Conservation (phyloP, 2,888 invertebrate species). For the Ornithoptera priamus region DNA sequence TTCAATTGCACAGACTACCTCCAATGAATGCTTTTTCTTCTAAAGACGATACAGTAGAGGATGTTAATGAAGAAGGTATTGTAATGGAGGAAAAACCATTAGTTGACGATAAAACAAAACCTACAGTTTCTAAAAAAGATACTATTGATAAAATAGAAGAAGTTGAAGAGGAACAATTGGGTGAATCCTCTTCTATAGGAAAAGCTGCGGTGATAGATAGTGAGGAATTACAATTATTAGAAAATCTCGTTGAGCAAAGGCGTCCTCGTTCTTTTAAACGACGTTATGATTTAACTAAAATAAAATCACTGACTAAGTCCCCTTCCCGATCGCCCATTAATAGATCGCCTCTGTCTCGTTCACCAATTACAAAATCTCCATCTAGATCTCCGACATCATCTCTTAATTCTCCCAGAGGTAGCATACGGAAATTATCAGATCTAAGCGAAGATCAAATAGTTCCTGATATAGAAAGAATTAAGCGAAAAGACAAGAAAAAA, state of each 20-base stretch:
- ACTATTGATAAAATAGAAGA: slow-evolving; percentile 72
- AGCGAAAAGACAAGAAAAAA: slow-evolving; percentile 73
- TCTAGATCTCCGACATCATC: slow-evolving; percentile 77
- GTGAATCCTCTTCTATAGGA: slow-evolving; percentile 58
- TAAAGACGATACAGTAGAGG: slow-evolving; percentile 92
- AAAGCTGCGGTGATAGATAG: slow-evolving; percentile 77
- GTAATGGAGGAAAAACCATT: slow-evolving; percentile 81
- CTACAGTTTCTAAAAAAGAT: slow-evolving; percentile 50
- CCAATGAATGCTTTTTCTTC: slow-evolving; percentile 93
- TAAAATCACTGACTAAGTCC: slow-evolving; percentile 63
- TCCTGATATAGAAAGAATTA: slow-evolving; percentile 74
- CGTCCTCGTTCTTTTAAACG: slow-evolving; percentile 75
- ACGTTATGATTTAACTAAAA: slow-evolving; percentile 67
- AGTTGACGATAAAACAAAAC: slow-evolving; percentile 61
- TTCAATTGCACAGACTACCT: slow-evolving; percentile 88
- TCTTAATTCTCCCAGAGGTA: slow-evolving; percentile 74
- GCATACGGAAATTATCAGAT: slow-evolving; percentile 74
- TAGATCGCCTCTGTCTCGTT: slow-evolving; percentile 70
- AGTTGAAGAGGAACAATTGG: slow-evolving; percentile 74
- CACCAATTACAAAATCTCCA: slow-evolving; percentile 75
- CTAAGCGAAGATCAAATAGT: slow-evolving; percentile 77
- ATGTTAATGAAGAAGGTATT: slow-evolving; percentile 84
- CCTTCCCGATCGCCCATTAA: slow-evolving; percentile 72
- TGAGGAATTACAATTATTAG: slow-evolving; percentile 79
- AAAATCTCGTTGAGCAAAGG: slow-evolving; percentile 75